Percentiles rank a stretch among this genome's conserved stretches.
These are phyloP conservation scores for Tragulus kanchil DNA, from an alignment of 2,113 vertebrate genomes.

Conservation along the genomic window DNA sequence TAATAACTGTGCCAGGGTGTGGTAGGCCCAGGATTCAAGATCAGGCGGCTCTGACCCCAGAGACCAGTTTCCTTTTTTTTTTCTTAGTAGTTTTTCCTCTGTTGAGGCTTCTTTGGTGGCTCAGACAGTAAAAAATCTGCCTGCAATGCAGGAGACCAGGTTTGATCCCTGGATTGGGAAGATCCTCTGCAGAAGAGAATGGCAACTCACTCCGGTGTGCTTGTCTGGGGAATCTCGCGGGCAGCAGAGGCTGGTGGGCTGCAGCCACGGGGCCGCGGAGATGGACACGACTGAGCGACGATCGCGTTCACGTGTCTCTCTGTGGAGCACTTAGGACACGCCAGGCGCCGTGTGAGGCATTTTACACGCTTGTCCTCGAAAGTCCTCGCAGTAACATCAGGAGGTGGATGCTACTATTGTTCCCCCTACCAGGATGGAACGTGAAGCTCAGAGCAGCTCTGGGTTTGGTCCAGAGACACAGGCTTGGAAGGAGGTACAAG, in stretches of 20 bases:
- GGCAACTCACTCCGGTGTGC: too few relatives aligned
- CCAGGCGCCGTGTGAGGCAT: neutral
- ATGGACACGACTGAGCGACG: too few relatives aligned
- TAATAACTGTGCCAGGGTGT: neutral
- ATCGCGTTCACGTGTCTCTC: neutral
- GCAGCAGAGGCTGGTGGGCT: too few relatives aligned
- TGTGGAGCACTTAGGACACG: accelerated
- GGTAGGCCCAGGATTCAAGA: neutral
- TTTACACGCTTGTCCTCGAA: neutral
- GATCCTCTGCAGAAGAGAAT: too few relatives aligned
- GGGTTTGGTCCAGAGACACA: neutral
- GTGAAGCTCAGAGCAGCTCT: neutral
- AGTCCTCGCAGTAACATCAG: neutral
- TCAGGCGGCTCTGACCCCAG: neutral
- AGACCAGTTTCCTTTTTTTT: neutral
- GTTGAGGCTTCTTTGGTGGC: too few relatives aligned
- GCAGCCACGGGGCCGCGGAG: too few relatives aligned
- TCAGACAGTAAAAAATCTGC: too few relatives aligned
- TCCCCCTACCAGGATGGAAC: neutral
- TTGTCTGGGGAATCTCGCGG: too few relatives aligned
- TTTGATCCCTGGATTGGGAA: too few relatives aligned
- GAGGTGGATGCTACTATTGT: neutral
- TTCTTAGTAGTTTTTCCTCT: too few relatives aligned
- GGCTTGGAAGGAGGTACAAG: neutral
- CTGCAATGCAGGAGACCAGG: too few relatives aligned